Evolutionary conservation across 2,888 invertebrate species (phyloP).

Genomic region (Drosophila lacicola): DNA sequence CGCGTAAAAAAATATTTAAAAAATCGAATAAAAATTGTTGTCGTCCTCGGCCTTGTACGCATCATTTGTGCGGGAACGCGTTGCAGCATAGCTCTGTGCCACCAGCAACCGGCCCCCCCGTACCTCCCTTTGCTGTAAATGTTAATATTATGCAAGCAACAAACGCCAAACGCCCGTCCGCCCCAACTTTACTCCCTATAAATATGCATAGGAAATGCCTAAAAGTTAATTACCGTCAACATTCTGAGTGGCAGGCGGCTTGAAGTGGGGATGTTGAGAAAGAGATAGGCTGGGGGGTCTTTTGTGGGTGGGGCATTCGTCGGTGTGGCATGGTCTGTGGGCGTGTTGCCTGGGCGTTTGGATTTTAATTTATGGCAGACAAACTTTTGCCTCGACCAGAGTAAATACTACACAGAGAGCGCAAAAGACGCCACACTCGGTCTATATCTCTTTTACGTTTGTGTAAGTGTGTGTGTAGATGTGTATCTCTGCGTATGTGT

Average conservation of each 20-base stretch:
- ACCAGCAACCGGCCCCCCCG: background rate
- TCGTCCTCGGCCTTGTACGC: slow-evolving; percentile 54
- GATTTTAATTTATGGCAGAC: slow-evolving; percentile 79
- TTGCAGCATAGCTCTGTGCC: slow-evolving; percentile 6
- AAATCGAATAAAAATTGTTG: slow-evolving; percentile 11
- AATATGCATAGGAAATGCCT: slow-evolving; percentile 80
- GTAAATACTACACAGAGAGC: slow-evolving; percentile 34
- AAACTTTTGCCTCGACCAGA: slow-evolving; percentile 63
- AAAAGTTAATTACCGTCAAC: slow-evolving; percentile 80
- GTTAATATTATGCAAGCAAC: slow-evolving; percentile 71
- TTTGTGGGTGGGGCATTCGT: background rate
- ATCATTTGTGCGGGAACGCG: slow-evolving; percentile 53
- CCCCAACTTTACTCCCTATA: slow-evolving; percentile 52
- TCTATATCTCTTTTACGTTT: background rate
- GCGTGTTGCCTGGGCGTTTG: slow-evolving; percentile 63
- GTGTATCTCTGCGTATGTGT: slow-evolving; percentile 21
- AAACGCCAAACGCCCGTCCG: slow-evolving; percentile 11
- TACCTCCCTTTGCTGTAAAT: slow-evolving; percentile 20
- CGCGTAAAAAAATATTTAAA: slow-evolving; percentile 14
- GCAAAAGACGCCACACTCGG: slow-evolving; percentile 31
- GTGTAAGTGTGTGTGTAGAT: slow-evolving; percentile 4
- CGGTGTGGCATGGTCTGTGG: slow-evolving; percentile 28
- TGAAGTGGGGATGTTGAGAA: background rate
- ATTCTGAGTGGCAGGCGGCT: slow-evolving; percentile 71
- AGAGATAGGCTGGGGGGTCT: background rate